Percentiles rank a stretch among this genome's conserved stretches.
phyloP scores from a whole-genome alignment of 2,888 invertebrate genomes.

The Epistrophella euchroma region DNA sequence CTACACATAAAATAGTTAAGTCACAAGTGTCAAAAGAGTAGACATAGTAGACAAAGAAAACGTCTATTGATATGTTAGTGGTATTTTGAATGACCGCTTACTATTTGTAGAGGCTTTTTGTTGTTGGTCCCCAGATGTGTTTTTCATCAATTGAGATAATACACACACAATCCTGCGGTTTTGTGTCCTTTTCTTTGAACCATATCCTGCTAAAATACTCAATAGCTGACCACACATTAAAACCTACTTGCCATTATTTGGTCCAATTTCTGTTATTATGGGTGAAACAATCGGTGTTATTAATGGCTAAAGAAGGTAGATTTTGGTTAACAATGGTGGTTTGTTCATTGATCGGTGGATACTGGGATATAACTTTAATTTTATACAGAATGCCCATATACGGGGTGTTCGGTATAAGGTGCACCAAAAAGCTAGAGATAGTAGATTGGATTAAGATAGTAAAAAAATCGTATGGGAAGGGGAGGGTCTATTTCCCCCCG shows the following conservation, averaged over 20 bases:
- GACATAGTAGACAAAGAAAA: neutral
- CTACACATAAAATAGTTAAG: neutral
- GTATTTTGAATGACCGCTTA: slow-evolving; percentile 39
- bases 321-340: slow-evolving; percentile 51
- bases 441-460: too few relatives aligned
- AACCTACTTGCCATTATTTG: slow-evolving; percentile 54
- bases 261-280: slow-evolving; percentile 28
- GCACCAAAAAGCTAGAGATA: too few relatives aligned
- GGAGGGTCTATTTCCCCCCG: too few relatives aligned
- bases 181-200: slow-evolving; percentile 58
- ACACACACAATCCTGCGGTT: slow-evolving; percentile 53
- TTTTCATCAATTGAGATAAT: slow-evolving; percentile 2
- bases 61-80: neutral
- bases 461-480: too few relatives aligned
- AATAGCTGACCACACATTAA: slow-evolving; percentile 57
- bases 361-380: neutral
- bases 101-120: slow-evolving; percentile 36
- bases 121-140: slow-evolving; percentile 34
- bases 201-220: slow-evolving; percentile 41
- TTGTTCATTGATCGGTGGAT: slow-evolving; percentile 28
- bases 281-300: slow-evolving; percentile 54
- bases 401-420: too few relatives aligned
- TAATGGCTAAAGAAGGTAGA: slow-evolving; percentile 54
- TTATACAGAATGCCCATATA: neutral
- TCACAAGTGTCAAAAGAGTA: neutral